Evolutionary conservation across 1,140 invertebrate genomes (phyloP).

Genomic region (Bradysia coprophila): DNA sequence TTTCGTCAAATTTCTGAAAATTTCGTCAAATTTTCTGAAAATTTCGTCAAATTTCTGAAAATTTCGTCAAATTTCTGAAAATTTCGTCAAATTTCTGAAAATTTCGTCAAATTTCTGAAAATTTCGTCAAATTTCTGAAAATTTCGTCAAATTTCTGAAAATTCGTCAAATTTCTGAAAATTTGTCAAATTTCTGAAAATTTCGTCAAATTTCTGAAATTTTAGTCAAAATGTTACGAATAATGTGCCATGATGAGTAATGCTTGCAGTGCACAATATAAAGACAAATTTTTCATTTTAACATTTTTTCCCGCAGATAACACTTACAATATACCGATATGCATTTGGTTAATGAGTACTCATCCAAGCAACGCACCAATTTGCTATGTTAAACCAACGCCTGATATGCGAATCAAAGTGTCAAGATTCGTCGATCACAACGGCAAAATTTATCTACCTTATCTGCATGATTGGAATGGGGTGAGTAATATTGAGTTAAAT

Average conservation of each 20-base stretch:
- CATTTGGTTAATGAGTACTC: slow-evolving; percentile 92
- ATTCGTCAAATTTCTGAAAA: no score
- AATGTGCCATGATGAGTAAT: background rate
- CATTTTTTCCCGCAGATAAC: slow-evolving; percentile 32
- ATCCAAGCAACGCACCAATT: slow-evolving; percentile 94
- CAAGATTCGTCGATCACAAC: slow-evolving; percentile 83
- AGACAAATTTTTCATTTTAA: background rate
- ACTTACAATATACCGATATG: slow-evolving; percentile 93
- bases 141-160: no score
- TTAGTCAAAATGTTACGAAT: background rate
- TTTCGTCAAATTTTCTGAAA: no score
- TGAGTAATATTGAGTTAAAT: slow-evolving; percentile 26
- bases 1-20: no score
- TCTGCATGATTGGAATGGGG: slow-evolving; percentile 84
- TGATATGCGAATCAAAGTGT: slow-evolving; percentile 91
- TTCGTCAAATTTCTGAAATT: background rate
- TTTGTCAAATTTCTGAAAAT: no score
- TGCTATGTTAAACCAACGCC: slow-evolving; percentile 92
- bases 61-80: no score
- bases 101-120: no score
- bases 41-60: no score
- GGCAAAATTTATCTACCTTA: slow-evolving; percentile 96
- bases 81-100: no score
- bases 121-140: no score
- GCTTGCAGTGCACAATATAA: no score